These are phyloP conservation scores for Morone chrysops DNA, from an alignment of 2,113 vertebrate species.

Conservation along the genomic window DNA sequence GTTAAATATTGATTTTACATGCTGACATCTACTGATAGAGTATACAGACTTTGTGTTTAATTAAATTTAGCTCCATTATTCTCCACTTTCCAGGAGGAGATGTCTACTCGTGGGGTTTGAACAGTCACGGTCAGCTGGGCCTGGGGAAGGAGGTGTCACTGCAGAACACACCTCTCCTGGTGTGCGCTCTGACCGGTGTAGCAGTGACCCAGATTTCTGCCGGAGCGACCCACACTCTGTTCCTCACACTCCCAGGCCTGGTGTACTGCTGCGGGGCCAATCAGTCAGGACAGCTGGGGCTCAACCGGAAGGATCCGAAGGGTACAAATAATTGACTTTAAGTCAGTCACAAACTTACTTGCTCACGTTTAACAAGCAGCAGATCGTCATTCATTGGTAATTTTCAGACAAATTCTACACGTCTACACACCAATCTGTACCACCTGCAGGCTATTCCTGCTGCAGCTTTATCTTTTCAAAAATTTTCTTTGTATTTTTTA, in stretches of 20 bases:
- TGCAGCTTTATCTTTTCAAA: neutral
- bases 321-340: conserved; percentile 81
- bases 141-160: conserved; percentile 85
- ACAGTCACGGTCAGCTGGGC: conserved; percentile 94
- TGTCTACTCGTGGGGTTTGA: conserved; percentile 94
- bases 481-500: neutral
- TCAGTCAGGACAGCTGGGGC: conserved; percentile 92
- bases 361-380: neutral
- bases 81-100: conserved; percentile 87
- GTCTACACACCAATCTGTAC: neutral
- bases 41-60: neutral
- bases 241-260: conserved; percentile 89
- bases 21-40: too few relatives aligned
- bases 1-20: neutral
- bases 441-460: neutral
- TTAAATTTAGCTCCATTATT: neutral
- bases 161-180: conserved; percentile 81
- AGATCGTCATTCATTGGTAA: too few relatives aligned
- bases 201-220: conserved; percentile 91
- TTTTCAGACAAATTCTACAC: neutral
- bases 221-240: conserved; percentile 91
- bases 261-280: conserved; percentile 97
- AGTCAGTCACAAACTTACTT: neutral
- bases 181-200: conserved; percentile 89
- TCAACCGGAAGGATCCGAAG: conserved; percentile 90